These are phyloP conservation scores for Eumeta japonica DNA, from an alignment of 1,140 invertebrate species.

Conservation along the genomic window DNA sequence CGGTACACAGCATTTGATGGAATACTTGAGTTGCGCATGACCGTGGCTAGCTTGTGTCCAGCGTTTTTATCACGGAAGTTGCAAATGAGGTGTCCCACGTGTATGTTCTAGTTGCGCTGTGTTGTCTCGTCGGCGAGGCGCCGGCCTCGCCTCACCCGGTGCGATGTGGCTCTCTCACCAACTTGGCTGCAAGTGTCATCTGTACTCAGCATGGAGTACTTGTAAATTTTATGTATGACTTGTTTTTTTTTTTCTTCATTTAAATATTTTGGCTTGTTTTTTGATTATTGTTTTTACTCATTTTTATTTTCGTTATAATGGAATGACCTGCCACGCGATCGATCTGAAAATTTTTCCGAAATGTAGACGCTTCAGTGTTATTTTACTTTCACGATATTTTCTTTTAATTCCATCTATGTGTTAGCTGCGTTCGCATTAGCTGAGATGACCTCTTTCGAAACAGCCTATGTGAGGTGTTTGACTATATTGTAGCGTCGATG, in stretches of 20 bases:
- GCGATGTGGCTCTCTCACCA: neutral
- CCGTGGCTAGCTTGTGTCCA: constrained; percentile 46
- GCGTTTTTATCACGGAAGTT: constrained; percentile 38
- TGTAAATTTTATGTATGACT: neutral
- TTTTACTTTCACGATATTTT: too few species aligned
- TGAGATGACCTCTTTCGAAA: too few species aligned
- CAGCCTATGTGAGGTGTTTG: constrained; percentile 41
- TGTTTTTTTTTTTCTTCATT: constrained; percentile 1
- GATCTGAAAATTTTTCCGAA: too few species aligned
- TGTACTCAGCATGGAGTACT: constrained; percentile 1
- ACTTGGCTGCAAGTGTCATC: constrained; percentile 1
- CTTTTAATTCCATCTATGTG: too few species aligned
- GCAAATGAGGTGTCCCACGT: constrained; percentile 28
- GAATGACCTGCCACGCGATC: too few species aligned
- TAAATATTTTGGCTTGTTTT: neutral
- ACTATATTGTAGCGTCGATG: constrained; percentile 73
- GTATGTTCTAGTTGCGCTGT: constrained; percentile 22
- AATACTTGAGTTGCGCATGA: constrained; percentile 53
- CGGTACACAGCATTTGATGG: constrained; percentile 47
- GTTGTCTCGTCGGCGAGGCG: too few species aligned
- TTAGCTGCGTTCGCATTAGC: too few species aligned
- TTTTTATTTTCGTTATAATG: neutral
- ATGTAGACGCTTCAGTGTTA: too few species aligned
- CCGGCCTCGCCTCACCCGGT: neutral
- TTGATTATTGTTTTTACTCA: neutral